A percentile compares a stretch with the other conserved stretches of the same genome.
Evolutionary conservation across 2,113 vertebrate genomes (phyloP).

Genomic region (Lanius ludovicianus): DNA sequence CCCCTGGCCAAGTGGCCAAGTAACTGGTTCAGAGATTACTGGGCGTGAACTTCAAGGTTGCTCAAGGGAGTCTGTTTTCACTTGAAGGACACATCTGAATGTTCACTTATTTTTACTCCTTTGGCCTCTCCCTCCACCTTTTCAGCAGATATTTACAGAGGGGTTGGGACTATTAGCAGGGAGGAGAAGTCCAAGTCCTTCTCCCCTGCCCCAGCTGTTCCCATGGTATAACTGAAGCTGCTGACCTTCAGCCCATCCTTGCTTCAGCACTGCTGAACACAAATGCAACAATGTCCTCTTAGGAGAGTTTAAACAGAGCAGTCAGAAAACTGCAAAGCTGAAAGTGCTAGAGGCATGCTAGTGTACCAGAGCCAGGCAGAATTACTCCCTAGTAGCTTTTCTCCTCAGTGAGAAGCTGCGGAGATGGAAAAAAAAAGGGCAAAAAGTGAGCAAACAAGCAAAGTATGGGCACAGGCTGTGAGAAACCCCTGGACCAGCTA

Average conservation of each 20-base stretch:
- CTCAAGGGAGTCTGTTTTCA: background rate
- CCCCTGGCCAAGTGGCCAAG: background rate
- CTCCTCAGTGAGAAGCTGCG: background rate
- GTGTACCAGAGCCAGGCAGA: background rate
- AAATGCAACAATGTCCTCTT: background rate
- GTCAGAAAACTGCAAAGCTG: background rate
- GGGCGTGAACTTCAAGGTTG: background rate
- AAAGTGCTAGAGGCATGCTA: background rate
- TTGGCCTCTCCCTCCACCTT: background rate
- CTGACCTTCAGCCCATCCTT: background rate
- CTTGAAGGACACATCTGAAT: background rate
- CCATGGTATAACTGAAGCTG: background rate
- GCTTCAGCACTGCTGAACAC: background rate
- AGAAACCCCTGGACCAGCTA: background rate
- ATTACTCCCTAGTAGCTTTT: background rate
- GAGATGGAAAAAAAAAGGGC: background rate
- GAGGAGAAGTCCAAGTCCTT: background rate
- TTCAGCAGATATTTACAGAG: background rate
- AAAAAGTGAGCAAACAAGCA: background rate
- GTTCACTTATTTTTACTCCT: background rate
- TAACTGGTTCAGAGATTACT: background rate
- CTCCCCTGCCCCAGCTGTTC: background rate
- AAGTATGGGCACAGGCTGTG: background rate
- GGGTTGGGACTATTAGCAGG: background rate
- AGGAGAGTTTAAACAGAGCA: background rate